A percentile compares a stretch with the other conserved stretches of the same genome.
Conservation (phyloP, 2,113 vertebrate species). For the Terrapene triunguis region DNA sequence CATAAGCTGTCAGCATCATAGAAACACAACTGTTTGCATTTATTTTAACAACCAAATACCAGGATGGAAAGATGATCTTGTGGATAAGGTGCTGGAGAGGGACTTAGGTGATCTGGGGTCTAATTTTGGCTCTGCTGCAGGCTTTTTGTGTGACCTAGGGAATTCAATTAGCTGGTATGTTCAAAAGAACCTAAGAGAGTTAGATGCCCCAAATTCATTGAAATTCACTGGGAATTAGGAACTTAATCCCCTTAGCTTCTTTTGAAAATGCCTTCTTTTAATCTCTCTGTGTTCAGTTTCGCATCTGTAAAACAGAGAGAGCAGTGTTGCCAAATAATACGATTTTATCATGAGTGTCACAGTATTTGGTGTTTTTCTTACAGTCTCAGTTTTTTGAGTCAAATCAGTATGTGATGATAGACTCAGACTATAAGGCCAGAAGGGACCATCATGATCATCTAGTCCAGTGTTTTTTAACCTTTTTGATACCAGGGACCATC, state of each 20-base stretch:
- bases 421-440: not conserved
- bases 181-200: not conserved
- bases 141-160: not conserved
- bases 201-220: constrained; percentile 11
- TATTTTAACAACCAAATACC: not conserved
- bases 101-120: not conserved
- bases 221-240: not conserved
- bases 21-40: constrained; percentile 55
- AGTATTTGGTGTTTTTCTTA: constrained; percentile 36
- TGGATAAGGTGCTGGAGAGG: not conserved
- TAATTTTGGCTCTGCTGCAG: not conserved
- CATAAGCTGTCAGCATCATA: constrained; percentile 66
- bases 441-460: not conserved
- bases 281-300: not conserved
- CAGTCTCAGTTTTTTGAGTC: not conserved
- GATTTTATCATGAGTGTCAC: constrained; percentile 27
- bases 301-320: not conserved
- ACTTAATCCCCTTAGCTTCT: not conserved
- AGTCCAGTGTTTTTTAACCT: not conserved
- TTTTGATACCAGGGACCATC: not conserved
- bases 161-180: constrained; percentile 10
- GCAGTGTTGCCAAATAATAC: not conserved
- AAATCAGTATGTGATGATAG: not conserved
- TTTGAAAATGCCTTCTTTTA: not conserved
- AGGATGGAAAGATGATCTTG: accelerated